Percentiles rank a stretch among this genome's conserved stretches.
Conservation (phyloP, 2,888 invertebrate species). For the Chrysomela aeneicollis region DNA sequence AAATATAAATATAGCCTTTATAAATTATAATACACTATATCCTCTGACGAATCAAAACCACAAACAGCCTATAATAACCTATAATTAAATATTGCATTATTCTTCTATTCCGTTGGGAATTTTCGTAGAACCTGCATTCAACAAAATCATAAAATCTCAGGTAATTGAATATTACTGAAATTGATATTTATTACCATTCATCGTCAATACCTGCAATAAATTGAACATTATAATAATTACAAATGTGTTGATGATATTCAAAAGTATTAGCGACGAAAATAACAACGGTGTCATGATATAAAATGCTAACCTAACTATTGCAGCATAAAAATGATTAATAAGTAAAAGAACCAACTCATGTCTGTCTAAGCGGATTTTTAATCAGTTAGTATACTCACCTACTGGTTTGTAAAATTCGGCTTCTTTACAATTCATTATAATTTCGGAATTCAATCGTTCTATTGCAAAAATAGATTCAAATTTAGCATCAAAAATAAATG, state of each 20-base stretch:
- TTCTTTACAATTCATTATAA: too few relatives aligned
- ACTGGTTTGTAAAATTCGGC: too few relatives aligned
- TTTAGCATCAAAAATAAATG: too few relatives aligned
- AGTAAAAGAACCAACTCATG: background rate
- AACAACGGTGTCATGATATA: background rate
- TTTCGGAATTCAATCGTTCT: too few relatives aligned
- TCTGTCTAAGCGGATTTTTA: background rate
- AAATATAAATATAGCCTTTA: too few relatives aligned
- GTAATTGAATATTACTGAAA: background rate
- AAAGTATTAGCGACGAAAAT: background rate
- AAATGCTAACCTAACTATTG: constrained; percentile 5
- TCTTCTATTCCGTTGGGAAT: background rate
- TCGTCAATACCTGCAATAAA: background rate
- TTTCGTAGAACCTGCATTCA: background rate
- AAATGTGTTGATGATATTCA: background rate
- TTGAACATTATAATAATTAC: background rate
- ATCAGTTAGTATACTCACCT: too few relatives aligned
- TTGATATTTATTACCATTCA: background rate
- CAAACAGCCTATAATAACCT: background rate
- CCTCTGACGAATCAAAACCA: background rate
- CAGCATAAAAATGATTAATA: constrained; percentile 3
- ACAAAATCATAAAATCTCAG: too few relatives aligned
- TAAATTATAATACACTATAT: background rate
- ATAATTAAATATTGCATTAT: background rate
- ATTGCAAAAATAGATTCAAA: too few relatives aligned